These are phyloP conservation scores for Calidris pugnax DNA, from an alignment of 2,113 vertebrate species.

Conservation along the genomic window DNA sequence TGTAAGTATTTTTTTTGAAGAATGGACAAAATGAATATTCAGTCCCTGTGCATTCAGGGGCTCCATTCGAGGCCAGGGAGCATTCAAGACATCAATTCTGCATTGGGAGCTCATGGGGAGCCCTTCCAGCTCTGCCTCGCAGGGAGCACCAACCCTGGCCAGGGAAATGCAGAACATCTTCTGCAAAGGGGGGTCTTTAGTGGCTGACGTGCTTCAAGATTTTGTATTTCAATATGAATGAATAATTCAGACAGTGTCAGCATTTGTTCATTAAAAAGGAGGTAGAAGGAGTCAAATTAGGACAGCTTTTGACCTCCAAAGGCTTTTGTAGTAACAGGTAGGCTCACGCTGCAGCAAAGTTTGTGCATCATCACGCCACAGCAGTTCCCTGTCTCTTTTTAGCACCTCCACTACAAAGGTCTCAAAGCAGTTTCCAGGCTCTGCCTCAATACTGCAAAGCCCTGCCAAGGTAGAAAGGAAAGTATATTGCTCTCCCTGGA, in stretches of 20 bases:
- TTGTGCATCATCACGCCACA: not conserved
- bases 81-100: not conserved
- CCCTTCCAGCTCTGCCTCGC: not conserved
- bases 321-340: not conserved
- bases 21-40: slow-evolving; percentile 54
- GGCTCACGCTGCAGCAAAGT: not conserved
- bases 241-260: not conserved
- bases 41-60: not conserved
- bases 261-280: not conserved
- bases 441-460: not conserved
- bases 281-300: not conserved
- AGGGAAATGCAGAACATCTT: not conserved
- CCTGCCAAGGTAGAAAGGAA: not conserved
- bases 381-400: not conserved
- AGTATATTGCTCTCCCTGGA: not conserved
- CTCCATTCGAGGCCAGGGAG: not conserved
- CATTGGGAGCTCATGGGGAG: not conserved
- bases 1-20: not conserved
- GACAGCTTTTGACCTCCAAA: not conserved
- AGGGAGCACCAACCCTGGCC: not conserved
- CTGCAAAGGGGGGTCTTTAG: not conserved
- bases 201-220: not conserved
- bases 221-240: not conserved
- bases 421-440: not conserved
- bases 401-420: not conserved